Evolutionary conservation across 2,797 vertebrate species (phyloP), one percentile per base, ranked within the genome.

Genomic region (Acipenser ruthenus): DNA sequence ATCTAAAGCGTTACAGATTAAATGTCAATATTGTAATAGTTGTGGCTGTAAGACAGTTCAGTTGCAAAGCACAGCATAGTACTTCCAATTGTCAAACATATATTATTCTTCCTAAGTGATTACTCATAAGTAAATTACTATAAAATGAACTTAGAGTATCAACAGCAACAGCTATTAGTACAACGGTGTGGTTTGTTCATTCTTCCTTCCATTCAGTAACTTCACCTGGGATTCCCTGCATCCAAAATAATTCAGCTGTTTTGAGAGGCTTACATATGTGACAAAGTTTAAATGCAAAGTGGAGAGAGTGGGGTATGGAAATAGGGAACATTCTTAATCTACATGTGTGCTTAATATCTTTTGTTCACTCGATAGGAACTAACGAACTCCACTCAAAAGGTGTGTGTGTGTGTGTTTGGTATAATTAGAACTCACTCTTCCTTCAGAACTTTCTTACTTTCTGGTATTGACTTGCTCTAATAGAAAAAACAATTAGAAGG

Each of bases 171-270:
- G 60, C 52, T 63, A 72, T 76, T 77, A 72, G 67, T n/a, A n/a
- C 55, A 58, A 58, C 58, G 67, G 64, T 65, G 66, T 67, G 66
- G 74, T 75, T 71, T 52, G 62, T 68, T 73, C 75, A 76, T 75
- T 71, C 76, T 68, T 75, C 74, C 74, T 75, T 75, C 73, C 52
- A 37, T 71, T 53, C 10, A 65, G 71, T 67, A 72, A 73, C 73
- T 72, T 76, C 73, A 69, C 18, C 18, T 18, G 18, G 18, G 18
- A 18, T 18, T 18, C 37, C 37, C 37, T 37, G 37, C 37, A 37
- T 37, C 37, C 37, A 37, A 4, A 37, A 37, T 37, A 37, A 37
- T 37, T 37, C 37, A 37, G 37, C 37, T 37, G 37, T 37, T 37
- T 37, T 37, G 37, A 37, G 5, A 37, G 4, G 37, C 5, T 37